These are phyloP conservation scores for Pelmatolapia mariae DNA, from an alignment of 2,113 vertebrate species.

Conservation along the genomic window DNA sequence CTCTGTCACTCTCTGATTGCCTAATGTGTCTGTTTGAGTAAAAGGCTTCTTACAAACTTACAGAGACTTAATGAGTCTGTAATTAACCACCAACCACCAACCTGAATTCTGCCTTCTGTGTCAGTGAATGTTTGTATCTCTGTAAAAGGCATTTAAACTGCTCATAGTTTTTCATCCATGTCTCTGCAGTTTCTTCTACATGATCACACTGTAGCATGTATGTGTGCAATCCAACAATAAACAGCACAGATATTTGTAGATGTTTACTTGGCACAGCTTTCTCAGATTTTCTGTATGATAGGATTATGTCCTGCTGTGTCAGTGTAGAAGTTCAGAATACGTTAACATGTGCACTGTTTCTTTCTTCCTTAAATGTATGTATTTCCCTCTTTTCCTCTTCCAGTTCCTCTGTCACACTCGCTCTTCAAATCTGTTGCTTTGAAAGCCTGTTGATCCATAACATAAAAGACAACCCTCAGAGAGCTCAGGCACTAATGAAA, in stretches of 20 bases:
- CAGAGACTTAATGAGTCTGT: constrained; percentile 8
- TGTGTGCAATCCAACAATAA: background rate
- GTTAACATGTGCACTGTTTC: background rate
- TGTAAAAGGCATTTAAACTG: background rate
- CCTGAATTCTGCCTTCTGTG: background rate
- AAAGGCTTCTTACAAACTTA: constrained; percentile 2
- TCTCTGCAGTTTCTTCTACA: background rate
- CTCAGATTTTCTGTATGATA: background rate
- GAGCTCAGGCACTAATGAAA: constrained; percentile 40
- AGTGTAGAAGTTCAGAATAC: background rate
- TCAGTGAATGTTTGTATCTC: background rate
- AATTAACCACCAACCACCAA: constrained; percentile 28
- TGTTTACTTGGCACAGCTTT: background rate
- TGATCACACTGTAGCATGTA: background rate
- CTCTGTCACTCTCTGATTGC: constrained; percentile 7
- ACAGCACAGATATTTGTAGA: background rate
- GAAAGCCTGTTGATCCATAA: constrained; percentile 50
- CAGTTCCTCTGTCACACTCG: background rate
- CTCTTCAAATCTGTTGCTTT: constrained; percentile 23
- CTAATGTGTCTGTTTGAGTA: constrained; percentile 1
- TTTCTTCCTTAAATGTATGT: background rate
- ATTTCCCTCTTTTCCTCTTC: background rate
- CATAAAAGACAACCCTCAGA: constrained; percentile 47
- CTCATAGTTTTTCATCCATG: background rate
- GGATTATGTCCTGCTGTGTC: background rate